These are phyloP conservation scores for Liolophura sinensis DNA, from an alignment of 1,140 invertebrate species.

Conservation along the genomic window DNA sequence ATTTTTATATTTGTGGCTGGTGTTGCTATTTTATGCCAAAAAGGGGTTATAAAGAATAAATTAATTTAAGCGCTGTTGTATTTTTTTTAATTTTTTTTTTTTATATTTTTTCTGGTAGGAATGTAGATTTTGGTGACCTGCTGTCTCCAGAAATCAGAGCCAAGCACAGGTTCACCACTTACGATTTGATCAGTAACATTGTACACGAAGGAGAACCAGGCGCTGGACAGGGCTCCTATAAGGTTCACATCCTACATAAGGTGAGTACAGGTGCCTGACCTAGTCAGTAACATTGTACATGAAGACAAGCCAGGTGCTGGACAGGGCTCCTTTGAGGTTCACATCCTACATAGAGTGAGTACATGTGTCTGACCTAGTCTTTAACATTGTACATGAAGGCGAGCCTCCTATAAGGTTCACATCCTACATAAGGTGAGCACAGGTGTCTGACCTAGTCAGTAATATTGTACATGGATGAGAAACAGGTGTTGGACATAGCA, in stretches of 20 bases:
- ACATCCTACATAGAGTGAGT: slow-evolving; percentile 89
- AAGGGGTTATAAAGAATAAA: background rate
- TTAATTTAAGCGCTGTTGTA: background rate
- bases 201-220: slow-evolving; percentile 97
- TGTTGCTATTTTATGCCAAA: background rate
- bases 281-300: slow-evolving; percentile 97
- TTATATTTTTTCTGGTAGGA: slow-evolving; percentile 25
- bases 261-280: slow-evolving; percentile 69
- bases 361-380: slow-evolving; percentile 85
- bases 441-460: slow-evolving; percentile 79
- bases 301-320: slow-evolving; percentile 94
- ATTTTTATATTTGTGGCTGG: background rate
- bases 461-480: slow-evolving; percentile 99
- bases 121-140: slow-evolving; percentile 95
- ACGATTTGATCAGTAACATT: slow-evolving; percentile 97
- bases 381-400: slow-evolving; percentile 98
- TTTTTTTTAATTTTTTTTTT: background rate
- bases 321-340: slow-evolving; percentile 85
- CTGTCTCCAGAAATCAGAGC: slow-evolving; percentile 80
- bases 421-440: slow-evolving; percentile 84
- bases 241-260: slow-evolving; percentile 94
- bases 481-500: slow-evolving; percentile 80
- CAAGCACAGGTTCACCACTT: slow-evolving; percentile 76
- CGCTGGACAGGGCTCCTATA: slow-evolving; percentile 83
- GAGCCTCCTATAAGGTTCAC: slow-evolving; percentile 96